Evolutionary conservation across 1,140 invertebrate species (phyloP), one percentile per base, ranked within the genome.

Genomic region (Papilio aristodemus): DNA sequence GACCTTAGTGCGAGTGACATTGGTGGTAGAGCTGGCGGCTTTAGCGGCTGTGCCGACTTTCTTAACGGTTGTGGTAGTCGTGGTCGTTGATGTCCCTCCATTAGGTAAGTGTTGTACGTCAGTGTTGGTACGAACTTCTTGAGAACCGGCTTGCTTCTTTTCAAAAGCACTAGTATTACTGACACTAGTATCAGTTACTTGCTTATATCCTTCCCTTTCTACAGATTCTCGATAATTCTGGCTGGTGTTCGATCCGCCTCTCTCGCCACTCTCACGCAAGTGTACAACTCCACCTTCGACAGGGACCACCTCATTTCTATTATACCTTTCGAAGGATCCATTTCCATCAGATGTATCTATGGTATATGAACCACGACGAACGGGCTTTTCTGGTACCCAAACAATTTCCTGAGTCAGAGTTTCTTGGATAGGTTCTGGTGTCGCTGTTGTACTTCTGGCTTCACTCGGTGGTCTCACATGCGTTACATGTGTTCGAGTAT

Each of bases 321-420:
- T 72, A 66, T 85, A 91, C 62, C 77, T 71, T 77, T 91, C 89
- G 62, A 77, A 69, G 66, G 80, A 86, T 36, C 77, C 77, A 25
- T 78, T 77, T 1, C 77, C 83, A 58, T 86, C 83, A 41, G 79
- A 70, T 70, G 78, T 90, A 19, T 90, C 89, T 17, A 91, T 90
- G 0, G 89, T 91, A 62, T 91, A 91, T 0, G 89, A 91, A 13
- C 85, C 87, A 5, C 89, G 82, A 9, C 89, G 84, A 9, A 77
- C 67, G 9, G 74, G 70, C 54, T 87, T 75, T 66, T 91, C 86
- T 2, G 89, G 87, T 11, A 91, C 72, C 89, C 89, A 91, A 41
- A 91, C 87, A 11, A 91, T 85, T 59, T 91, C 89, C 74, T 87
- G 87, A 0, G 80, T 84, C 11, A 90, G 59, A n/a, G 77, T 85